Base-by-base conservation (phyloP, 2,797 vertebrate species). In the Rousettus madagascariensis region DNA sequence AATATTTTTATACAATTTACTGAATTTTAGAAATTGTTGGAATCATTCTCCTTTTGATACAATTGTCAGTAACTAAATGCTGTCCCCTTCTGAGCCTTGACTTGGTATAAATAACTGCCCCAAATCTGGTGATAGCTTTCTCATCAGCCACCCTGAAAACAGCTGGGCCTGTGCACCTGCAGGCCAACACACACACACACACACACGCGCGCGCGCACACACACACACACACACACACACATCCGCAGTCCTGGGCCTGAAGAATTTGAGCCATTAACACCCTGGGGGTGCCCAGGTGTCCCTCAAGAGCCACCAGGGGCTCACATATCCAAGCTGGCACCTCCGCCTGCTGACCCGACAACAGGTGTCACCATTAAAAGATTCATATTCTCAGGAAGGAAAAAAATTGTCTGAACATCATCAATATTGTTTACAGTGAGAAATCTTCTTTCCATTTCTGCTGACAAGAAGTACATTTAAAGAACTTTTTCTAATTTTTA, bases 111-210 rank as follows among this genome's bases (percentile, higher is more conserved):
- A 69, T 17, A 66, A 63, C 26, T 15, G 9, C 2, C 38, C 9
- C 61, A 1, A 3, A 36, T 26, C 19, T 92, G 63, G 28, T 24
- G 2, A 1, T 3, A 68, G 30, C 11, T 17, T 43, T 10, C 41
- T 88, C 17, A 8, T 46, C 53, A 53, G 61, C 41, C 0, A 11
- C 19, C 30, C 3, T 1, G 30, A 83, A 16, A 87, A 57, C 22
- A 53, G 33, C 22, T 17, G 17, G 0, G 19, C 33, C 41, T 1
- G 0, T 13, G 26, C 11, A 11, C 33, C 28, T 59, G 24, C 8
- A 30, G 41, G 49, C 38, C 2, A 9, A 12, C 74, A 28, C 24
- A 12, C 41, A 28, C 6, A 46, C 43, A 33, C 41, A 28, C 6
- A 49, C 46, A 49, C 46, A 49, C n/a, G n/a, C n/a, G n/a, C n/a